A percentile compares a stretch with the other conserved stretches of the same genome.
Conservation (phyloP, 2,113 vertebrate species). For the Quiscalus mexicanus region DNA sequence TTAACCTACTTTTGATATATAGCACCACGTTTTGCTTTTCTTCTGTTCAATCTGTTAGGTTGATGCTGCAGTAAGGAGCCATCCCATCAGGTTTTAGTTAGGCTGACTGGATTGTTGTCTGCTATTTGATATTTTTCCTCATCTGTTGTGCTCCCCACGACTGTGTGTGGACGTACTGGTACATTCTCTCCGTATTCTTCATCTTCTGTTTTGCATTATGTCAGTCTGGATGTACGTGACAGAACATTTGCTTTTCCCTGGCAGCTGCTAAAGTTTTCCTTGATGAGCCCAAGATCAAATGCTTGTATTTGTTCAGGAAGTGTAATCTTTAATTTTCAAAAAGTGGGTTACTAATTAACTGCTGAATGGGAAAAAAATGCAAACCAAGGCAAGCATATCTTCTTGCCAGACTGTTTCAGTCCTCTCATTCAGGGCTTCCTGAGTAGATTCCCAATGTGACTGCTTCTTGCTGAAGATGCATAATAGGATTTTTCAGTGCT, state of each 20-base stretch:
- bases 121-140: not conserved
- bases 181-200: not conserved
- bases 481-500: not conserved
- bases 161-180: not conserved
- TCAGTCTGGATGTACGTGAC: constrained; percentile 40
- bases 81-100: constrained; percentile 24
- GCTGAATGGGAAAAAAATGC: constrained; percentile 11
- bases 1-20: not conserved
- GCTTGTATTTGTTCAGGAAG: constrained; percentile 38
- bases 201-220: constrained; percentile 55
- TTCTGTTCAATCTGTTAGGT: not conserved
- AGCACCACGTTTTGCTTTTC: not conserved
- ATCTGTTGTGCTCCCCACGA: not conserved
- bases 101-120: not conserved
- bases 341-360: constrained; percentile 51
- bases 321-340: constrained; percentile 49
- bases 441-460: not conserved
- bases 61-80: not conserved
- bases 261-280: constrained; percentile 52
- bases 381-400: not conserved
- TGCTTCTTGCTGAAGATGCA: not conserved
- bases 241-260: constrained; percentile 54
- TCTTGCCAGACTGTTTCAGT: not conserved
- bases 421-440: not conserved
- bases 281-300: constrained; percentile 37